phyloP scores from a whole-genome alignment of 2,888 invertebrate genomes.

The Seladonia tumulorum region DNA sequence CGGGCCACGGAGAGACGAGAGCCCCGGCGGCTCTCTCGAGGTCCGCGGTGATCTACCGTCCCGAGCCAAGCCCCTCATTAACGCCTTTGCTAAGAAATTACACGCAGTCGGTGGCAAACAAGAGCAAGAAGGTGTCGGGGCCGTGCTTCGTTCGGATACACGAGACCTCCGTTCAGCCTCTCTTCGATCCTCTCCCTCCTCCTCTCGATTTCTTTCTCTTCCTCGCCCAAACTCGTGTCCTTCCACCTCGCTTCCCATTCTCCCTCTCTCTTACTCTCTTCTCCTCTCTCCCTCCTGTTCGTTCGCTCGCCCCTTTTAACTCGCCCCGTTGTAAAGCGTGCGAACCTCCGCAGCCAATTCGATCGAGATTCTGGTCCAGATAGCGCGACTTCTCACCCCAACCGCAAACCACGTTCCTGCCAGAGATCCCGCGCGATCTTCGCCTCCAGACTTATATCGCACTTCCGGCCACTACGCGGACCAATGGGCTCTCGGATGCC shows the following conservation, averaged over 20 bases:
- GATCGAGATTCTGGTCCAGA: conserved; percentile 80
- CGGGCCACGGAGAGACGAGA: conserved; percentile 52
- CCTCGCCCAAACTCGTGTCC: conserved; percentile 45
- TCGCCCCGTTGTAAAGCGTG: conserved; percentile 74
- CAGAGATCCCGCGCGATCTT: conserved; percentile 41
- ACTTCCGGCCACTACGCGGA: conserved; percentile 46
- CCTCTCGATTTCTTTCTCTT: conserved; percentile 52
- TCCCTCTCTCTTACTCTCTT: conserved; percentile 33
- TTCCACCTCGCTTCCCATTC: conserved; percentile 43
- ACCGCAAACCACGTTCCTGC: conserved; percentile 23
- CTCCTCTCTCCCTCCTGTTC: conserved; percentile 31
- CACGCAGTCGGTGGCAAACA: conserved; percentile 84
- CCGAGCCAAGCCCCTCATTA: conserved; percentile 83
- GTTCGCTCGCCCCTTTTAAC: conserved; percentile 39
- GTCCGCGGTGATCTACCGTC: conserved; percentile 82
- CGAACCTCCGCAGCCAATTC: conserved; percentile 80
- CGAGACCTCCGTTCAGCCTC: conserved; percentile 67
- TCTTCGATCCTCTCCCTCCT: conserved; percentile 57
- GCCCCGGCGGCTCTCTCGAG: conserved; percentile 72
- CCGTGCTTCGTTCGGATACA: conserved; percentile 76
- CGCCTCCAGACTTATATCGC: conserved; percentile 25
- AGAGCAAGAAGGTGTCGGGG: conserved; percentile 82
- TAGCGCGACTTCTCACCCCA: conserved; percentile 66
- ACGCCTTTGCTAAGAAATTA: conserved; percentile 84
- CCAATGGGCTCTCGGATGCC: neutral